A percentile compares a stretch with the other conserved stretches of the same genome.
Evolutionary conservation across 2,888 invertebrate genomes (phyloP).

Genomic region (Mesorhabditis sp.): DNA sequence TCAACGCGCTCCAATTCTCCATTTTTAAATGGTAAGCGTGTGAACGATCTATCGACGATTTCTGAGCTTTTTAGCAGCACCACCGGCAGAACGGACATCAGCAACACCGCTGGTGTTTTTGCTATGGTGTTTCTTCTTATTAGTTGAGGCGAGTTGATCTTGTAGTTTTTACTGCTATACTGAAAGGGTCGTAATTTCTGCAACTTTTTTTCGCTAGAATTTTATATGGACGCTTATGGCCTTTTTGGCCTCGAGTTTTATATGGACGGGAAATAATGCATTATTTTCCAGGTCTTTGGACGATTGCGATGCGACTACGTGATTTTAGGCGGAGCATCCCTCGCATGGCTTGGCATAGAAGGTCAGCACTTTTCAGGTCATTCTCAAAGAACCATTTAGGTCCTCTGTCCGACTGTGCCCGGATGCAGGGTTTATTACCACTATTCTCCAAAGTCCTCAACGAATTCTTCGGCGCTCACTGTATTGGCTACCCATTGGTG

Average conservation of each 20-base stretch:
- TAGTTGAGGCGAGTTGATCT: neutral
- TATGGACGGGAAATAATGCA: neutral
- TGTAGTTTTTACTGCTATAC: slow-evolving; percentile 20
- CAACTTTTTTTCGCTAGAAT: no score
- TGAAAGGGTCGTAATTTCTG: neutral
- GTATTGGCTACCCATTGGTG: slow-evolving; percentile 87
- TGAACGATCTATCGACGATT: neutral
- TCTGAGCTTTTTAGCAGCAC: neutral
- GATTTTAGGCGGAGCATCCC: neutral
- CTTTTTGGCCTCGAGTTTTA: no score
- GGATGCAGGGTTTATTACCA: slow-evolving; percentile 18
- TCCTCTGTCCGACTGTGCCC: slow-evolving; percentile 14
- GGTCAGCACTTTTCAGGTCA: no score
- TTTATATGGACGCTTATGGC: no score
- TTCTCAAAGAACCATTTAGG: no score
- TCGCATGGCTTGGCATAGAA: no score
- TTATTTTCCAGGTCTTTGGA: slow-evolving; percentile 7
- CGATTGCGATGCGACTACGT: slow-evolving; percentile 22
- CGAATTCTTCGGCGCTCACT: slow-evolving; percentile 61
- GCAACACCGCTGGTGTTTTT: neutral
- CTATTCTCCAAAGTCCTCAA: slow-evolving; percentile 29
- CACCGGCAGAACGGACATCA: neutral
- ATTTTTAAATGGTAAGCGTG: no score
- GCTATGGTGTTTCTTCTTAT: neutral
- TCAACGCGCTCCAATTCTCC: slow-evolving; percentile 23